Percentiles rank a stretch among this genome's conserved stretches.
phyloP scores from a whole-genome alignment of 2,888 invertebrate genomes.

The Acrocera orbiculus region DNA sequence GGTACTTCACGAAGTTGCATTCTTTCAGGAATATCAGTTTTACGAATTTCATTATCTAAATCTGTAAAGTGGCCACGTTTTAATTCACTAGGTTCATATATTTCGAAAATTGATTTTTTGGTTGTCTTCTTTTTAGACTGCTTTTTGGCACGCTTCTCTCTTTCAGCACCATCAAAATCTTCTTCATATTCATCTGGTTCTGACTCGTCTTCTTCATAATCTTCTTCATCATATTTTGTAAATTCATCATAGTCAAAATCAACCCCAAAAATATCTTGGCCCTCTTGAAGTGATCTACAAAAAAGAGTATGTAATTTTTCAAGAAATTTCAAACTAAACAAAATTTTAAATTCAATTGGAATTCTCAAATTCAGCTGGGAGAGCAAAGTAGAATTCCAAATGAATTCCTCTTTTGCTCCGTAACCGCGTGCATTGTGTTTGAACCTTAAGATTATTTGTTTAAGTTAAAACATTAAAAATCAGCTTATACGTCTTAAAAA shows the following conservation, averaged over 20 bases:
- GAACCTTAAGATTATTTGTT: too few species aligned
- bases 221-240: constrained; percentile 67
- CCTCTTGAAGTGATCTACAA: constrained; percentile 75
- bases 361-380: too few species aligned
- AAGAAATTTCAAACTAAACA: background rate
- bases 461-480: too few species aligned
- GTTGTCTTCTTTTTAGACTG: constrained; percentile 56
- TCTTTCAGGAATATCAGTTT: constrained; percentile 77
- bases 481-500: too few species aligned
- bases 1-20: constrained; percentile 83
- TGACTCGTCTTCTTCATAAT: constrained; percentile 56
- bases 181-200: constrained; percentile 70
- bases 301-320: background rate
- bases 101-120: constrained; percentile 77
- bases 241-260: constrained; percentile 92
- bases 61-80: constrained; percentile 93
- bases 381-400: too few species aligned
- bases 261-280: constrained; percentile 98
- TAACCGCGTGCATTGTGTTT: too few species aligned
- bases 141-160: constrained; percentile 53
- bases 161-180: constrained; percentile 50
- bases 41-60: constrained; percentile 74
- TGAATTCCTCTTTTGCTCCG: too few species aligned
- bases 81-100: constrained; percentile 94
- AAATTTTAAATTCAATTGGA: background rate